Conservation (phyloP, 2,888 invertebrate genomes). For the Cataglyphis altisquamis region DNA sequence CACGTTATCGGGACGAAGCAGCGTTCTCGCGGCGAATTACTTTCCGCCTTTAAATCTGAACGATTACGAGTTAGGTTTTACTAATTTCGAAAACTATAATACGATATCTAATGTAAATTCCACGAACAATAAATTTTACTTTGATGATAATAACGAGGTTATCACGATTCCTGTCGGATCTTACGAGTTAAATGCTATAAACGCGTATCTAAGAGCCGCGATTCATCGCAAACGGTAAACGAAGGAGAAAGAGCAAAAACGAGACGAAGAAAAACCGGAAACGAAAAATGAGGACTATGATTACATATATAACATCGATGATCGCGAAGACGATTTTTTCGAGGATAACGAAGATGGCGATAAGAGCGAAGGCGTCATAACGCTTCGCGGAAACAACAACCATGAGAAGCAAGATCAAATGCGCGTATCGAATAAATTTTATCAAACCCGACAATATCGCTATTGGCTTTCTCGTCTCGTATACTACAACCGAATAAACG, state of each 20-base stretch:
- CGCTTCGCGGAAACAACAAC: conserved; percentile 5
- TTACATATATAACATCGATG: background rate
- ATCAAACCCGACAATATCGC: background rate
- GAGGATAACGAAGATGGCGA: background rate
- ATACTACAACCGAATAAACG: background rate
- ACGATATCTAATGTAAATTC: too few relatives aligned
- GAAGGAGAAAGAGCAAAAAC: background rate
- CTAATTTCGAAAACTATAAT: too few relatives aligned
- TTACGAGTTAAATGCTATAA: background rate
- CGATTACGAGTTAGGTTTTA: too few relatives aligned
- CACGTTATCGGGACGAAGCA: too few relatives aligned
- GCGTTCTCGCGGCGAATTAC: too few relatives aligned
- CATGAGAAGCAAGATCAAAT: background rate
- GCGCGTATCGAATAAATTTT: background rate
- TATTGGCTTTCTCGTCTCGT: background rate
- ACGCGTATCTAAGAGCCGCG: background rate
- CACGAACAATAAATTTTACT: background rate
- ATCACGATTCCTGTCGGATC: background rate
- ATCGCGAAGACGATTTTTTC: background rate
- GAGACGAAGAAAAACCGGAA: background rate
- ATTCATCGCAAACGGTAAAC: background rate
- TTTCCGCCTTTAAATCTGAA: too few relatives aligned
- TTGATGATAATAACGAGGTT: background rate
- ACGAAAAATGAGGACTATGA: too few relatives aligned
- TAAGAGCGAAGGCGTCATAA: too few relatives aligned